Base-by-base conservation (phyloP, 2,113 vertebrate genomes). In the Rhabdomys dilectus region DNA sequence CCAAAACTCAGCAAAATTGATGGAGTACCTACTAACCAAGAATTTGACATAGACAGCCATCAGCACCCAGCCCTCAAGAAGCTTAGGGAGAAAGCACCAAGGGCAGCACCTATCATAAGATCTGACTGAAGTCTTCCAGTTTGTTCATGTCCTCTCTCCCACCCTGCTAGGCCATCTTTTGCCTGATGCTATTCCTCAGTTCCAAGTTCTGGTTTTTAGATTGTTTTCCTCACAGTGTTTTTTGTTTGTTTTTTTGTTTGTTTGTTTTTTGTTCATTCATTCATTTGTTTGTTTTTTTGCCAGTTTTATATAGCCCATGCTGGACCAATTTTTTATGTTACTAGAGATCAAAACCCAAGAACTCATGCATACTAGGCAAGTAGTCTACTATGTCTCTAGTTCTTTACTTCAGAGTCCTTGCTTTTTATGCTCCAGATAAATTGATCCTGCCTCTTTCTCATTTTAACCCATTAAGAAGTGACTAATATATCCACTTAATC, bases 1-100 rank as follows among this genome's bases (percentile, higher is more conserved):
- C 92, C 39, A 68, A 92, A 42, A 39, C 48, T 93, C 34, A 94
- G 29, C 12, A 72, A 93, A 66, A 90, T 90, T 66, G 72, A 24
- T 29, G 73, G 64, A 93, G 19, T 48, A 82, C 68, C 60, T 91
- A 45, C 29, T 45, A 81, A 87, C 53, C 72, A 48, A 77, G 42
- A 77, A 51, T 51, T 19, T 78, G 45, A 78, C 48, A 34, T 48
- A 78, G 29, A 78, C 77, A 93, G 48, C 39, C 53, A 58, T 26
- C 34, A 82, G n/a, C 9, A 58, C 22, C 26, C 45, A 72, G 17
- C 39, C 22, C 89, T 96, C n/a, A 80, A 91, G 73, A 45, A 91
- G 73, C 24, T 62, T 31, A 81, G 94, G 95, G 26, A 64, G 39
- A 34, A 72, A 26, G 58, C 3, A 34, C 22, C 31, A 77, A 31